phyloP scores from a whole-genome alignment of 2,113 vertebrate species.

The Anguilla rostrata region DNA sequence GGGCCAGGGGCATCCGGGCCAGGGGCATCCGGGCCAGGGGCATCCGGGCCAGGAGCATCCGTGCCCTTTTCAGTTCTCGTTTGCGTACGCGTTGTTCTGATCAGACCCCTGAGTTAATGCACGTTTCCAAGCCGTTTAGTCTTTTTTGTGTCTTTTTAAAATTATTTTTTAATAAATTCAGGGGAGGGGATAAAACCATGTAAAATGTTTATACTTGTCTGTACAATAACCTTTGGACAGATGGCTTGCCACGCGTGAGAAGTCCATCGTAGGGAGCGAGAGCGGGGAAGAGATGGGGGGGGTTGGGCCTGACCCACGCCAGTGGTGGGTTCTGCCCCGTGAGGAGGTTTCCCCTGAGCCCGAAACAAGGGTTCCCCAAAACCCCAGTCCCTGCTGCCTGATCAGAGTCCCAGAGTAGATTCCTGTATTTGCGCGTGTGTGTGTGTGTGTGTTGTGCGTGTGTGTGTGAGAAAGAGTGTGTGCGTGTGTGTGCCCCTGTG shows the following conservation, averaged over 20 bases:
- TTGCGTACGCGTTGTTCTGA: conserved; percentile 56
- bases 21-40: no score
- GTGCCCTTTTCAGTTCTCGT: conserved; percentile 8
- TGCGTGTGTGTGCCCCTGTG: conserved; percentile 18
- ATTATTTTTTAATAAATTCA: conserved; percentile 35
- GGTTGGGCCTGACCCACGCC: background rate
- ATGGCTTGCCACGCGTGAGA: conserved; percentile 43
- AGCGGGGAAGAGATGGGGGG: conserved; percentile 33
- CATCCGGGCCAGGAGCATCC: no score
- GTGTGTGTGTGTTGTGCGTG: background rate
- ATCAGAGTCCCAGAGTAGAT: conserved; percentile 3
- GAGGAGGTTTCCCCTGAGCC: background rate
- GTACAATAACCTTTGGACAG: conserved; percentile 67
- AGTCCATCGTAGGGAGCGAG: conserved; percentile 39
- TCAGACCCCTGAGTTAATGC: conserved; percentile 72
- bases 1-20: no score
- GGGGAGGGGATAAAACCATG: conserved; percentile 38
- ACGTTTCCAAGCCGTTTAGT: conserved; percentile 50
- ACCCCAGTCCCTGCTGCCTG: background rate
- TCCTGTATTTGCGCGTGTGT: conserved; percentile 10
- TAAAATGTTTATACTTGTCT: conserved; percentile 49
- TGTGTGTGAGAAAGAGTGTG: no score
- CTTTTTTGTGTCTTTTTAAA: conserved; percentile 37
- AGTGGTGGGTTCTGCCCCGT: background rate
- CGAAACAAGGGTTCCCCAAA: background rate